Base-by-base conservation (phyloP, 1,140 invertebrate species). In the Brachionus sp. region DNA sequence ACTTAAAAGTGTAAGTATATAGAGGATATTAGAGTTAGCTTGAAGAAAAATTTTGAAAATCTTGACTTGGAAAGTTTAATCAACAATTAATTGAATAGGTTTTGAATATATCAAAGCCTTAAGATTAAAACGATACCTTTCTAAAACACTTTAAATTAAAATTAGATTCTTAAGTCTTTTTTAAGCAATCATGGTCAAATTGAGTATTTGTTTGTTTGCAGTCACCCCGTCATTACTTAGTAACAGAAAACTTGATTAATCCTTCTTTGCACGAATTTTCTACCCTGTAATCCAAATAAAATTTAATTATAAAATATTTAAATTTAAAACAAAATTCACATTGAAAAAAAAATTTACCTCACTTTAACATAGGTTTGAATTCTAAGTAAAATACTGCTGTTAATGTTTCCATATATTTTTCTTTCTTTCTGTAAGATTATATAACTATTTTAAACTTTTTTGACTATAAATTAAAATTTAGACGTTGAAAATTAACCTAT, bases 401-500 rank as follows among this genome's bases (percentile, higher is more conserved):
- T n/a, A 66, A 66, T 33, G 64, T 66, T 66, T 66, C 12, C 13
- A 66, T 46, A 12, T 46, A 12, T 46, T 35, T 35, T 66, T 66
- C 29, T 33, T 66, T 66, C 64, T 57, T 57, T n/a, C 50, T 57
- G 50, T 57, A 57, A 57, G 50, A 57, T 57, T 57, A 57, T 57
- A 19, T 57, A 57, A 57, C 19, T 57, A 5, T 57, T 13, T 57
- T 57, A 57, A 57, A 57, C 16, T 57, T 57, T 57, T 57, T 57
- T 57, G 50, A 57, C 50, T 57, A 57, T 9, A 57, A 57, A 50
- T 50, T 29, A 50, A 50, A 50, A 50, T 50, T 50, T 50, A 57
- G 50, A 57, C 16, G 50, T 57, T 57, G 50, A 25, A 53, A 19
- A 66, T 66, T 66, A 70, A 70, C 35, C 66, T 70, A 70, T 70